Percentiles rank a stretch among this genome's conserved stretches.
phyloP scores from a whole-genome alignment of 2,113 vertebrate genomes.

The Pitta sordida region DNA sequence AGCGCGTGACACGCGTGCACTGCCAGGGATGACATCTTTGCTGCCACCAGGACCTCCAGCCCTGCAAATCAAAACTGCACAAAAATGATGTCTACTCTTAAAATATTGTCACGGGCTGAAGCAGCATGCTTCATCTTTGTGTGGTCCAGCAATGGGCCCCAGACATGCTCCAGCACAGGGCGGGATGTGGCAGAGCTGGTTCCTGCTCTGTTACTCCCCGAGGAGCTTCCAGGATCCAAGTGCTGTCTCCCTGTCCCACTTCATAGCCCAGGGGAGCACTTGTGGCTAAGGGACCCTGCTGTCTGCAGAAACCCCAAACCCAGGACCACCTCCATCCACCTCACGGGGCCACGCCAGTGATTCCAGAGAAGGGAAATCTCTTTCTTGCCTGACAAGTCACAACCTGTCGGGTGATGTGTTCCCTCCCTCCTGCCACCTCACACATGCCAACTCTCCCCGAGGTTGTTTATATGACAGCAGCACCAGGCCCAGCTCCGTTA shows the following conservation, averaged over 20 bases:
- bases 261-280: not conserved
- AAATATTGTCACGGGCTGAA: not conserved
- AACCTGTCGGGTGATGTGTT: not conserved
- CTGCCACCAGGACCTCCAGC: not conserved
- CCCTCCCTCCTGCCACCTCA: not conserved
- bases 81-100: not conserved
- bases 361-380: not conserved
- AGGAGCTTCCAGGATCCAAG: not conserved
- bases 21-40: not conserved
- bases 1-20: not conserved
- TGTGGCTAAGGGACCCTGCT: not conserved
- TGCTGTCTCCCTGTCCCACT: not conserved
- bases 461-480: not conserved
- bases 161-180: rapidly evolving
- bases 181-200: not conserved
- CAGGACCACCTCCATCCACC: not conserved
- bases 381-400: not conserved
- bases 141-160: not conserved
- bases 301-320: not conserved
- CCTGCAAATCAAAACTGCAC: not conserved
- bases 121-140: not conserved
- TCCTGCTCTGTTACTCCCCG: not conserved
- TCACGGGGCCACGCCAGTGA: rapidly evolving
- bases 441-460: not conserved
- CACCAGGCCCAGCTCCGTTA: slow-evolving; percentile 18